These are phyloP conservation scores for Setophaga kirtlandii DNA, from an alignment of 2,113 vertebrate genomes.

Conservation along the genomic window DNA sequence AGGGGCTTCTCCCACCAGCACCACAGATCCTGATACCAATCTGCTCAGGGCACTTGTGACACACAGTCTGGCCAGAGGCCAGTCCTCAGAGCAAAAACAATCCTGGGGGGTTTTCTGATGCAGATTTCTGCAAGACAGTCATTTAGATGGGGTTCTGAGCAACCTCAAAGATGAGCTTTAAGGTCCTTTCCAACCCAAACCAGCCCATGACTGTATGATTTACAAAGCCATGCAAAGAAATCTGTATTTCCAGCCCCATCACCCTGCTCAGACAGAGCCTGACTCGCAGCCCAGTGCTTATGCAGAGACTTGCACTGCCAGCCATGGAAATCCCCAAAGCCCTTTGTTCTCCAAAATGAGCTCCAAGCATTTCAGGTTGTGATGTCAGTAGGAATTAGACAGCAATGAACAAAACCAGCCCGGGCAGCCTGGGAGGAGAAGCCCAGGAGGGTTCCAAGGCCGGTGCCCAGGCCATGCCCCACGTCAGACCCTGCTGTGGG, in stretches of 20 bases:
- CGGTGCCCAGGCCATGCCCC: not conserved
- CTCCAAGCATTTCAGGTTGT: not conserved
- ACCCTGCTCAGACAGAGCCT: not conserved
- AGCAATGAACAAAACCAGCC: not conserved
- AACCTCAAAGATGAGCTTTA: not conserved
- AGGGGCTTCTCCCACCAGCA: not conserved
- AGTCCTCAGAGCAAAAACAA: not conserved
- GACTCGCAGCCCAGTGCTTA: not conserved
- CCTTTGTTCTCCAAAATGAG: conserved; percentile 29
- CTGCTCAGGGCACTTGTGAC: not conserved
- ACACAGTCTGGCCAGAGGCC: fast-evolving
- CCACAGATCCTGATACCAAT: fast-evolving
- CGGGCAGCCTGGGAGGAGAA: not conserved
- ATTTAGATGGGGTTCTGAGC: not conserved
- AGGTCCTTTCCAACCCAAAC: not conserved
- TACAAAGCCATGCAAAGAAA: not conserved
- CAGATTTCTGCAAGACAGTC: not conserved
- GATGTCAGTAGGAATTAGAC: not conserved
- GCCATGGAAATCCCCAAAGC: conserved; percentile 51
- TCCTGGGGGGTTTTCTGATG: fast-evolving
- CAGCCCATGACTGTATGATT: not conserved
- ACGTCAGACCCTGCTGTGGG: not conserved
- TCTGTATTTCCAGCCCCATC: not conserved
- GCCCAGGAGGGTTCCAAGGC: not conserved
- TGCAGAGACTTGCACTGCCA: not conserved